These are phyloP conservation scores for Gastrophryne carolinensis DNA, from an alignment of 2,797 vertebrate genomes.

Conservation along the genomic window DNA sequence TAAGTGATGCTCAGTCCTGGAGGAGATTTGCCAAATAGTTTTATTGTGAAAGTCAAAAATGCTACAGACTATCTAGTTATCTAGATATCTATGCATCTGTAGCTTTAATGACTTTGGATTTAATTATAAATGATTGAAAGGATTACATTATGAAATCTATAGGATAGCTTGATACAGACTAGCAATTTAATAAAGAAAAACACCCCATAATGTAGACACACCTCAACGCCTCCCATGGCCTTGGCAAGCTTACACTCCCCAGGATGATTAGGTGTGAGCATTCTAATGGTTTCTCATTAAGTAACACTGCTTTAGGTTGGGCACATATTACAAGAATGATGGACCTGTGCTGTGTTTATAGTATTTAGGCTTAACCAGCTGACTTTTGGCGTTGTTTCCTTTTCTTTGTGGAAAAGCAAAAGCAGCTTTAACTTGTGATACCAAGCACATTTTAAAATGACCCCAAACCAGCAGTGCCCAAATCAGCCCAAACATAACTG, in stretches of 20 bases:
- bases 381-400: no score
- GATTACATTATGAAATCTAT: background rate
- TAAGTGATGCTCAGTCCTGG: background rate
- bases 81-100: background rate
- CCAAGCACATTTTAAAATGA: no score
- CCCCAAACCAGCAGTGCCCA: no score
- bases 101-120: background rate
- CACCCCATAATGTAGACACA: slow-evolving; percentile 23
- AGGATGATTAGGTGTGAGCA: slow-evolving; percentile 9
- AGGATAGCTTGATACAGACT: slow-evolving; percentile 3
- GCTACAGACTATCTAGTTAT: background rate
- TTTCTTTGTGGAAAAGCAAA: no score
- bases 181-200: slow-evolving; percentile 11
- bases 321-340: no score
- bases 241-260: slow-evolving; percentile 1
- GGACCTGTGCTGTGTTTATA: no score
- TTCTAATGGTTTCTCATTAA: background rate
- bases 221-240: slow-evolving; percentile 18
- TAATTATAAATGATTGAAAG: background rate
- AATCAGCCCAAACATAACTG: no score
- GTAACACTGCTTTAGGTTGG: background rate
- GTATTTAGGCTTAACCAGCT: no score
- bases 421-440: no score
- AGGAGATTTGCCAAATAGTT: background rate
- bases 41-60: no score